These are phyloP conservation scores for Anadara kagoshimensis DNA, from an alignment of 1,140 invertebrate species.

Conservation along the genomic window DNA sequence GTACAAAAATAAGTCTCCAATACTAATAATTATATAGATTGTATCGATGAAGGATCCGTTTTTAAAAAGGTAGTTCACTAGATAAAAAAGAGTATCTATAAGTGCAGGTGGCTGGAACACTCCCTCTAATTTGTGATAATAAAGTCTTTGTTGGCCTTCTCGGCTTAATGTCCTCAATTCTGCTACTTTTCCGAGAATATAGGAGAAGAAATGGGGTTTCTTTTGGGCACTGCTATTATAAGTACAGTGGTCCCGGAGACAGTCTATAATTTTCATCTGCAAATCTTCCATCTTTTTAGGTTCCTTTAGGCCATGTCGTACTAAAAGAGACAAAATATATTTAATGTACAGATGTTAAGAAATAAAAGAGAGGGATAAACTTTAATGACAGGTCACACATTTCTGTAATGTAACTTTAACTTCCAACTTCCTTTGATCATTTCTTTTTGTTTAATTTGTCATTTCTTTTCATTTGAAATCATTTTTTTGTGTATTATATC, in stretches of 20 bases:
- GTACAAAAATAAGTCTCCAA: too few relatives aligned
- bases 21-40: too few relatives aligned
- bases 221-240: constrained; percentile 92
- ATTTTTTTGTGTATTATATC: too few relatives aligned
- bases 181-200: constrained; percentile 90
- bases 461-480: too few relatives aligned
- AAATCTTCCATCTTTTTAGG: constrained; percentile 93
- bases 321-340: constrained; percentile 79
- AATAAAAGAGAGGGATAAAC: too few relatives aligned
- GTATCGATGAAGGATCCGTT: too few relatives aligned
- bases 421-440: too few relatives aligned
- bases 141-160: constrained; percentile 94
- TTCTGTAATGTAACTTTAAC: too few relatives aligned
- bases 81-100: constrained; percentile 96
- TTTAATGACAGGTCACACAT: too few relatives aligned
- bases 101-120: constrained; percentile 91
- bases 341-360: too few relatives aligned
- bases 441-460: too few relatives aligned
- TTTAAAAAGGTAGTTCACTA: constrained; percentile 88
- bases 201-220: constrained; percentile 93
- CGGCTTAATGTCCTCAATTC: constrained; percentile 93
- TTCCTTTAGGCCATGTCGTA: constrained; percentile 93
- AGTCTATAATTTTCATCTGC: constrained; percentile 96
- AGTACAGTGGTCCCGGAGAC: constrained; percentile 94
- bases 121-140: constrained; percentile 94